phyloP scores from a whole-genome alignment of 2,888 invertebrate species.

The Drosophila anomalipes region DNA sequence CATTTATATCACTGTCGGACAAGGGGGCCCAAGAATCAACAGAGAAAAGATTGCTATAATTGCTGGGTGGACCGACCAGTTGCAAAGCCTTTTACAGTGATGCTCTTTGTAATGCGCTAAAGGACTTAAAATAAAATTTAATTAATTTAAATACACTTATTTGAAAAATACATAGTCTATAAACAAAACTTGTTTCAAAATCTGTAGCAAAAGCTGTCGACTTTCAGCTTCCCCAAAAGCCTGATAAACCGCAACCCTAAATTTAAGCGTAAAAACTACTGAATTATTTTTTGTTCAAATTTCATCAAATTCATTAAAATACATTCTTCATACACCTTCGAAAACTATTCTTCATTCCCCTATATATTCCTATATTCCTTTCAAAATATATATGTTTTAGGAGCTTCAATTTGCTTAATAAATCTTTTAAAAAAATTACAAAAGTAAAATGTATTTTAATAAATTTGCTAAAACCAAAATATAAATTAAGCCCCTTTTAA shows the following conservation, averaged over 20 bases:
- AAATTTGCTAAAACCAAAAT: neutral
- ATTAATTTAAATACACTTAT: neutral
- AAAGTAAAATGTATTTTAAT: neutral
- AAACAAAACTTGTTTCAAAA: neutral
- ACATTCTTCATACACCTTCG: neutral
- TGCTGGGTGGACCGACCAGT: constrained; percentile 40
- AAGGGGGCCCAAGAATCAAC: constrained; percentile 27
- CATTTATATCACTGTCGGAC: constrained; percentile 43
- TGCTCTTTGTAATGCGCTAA: too few species aligned
- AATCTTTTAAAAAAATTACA: neutral
- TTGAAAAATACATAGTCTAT: neutral
- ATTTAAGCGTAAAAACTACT: neutral
- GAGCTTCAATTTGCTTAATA: neutral
- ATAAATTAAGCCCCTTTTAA: neutral
- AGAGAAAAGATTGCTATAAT: constrained; percentile 39
- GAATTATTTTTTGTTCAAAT: neutral
- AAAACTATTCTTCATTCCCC: neutral
- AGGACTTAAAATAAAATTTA: too few species aligned
- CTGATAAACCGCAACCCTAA: neutral
- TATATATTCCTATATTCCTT: neutral
- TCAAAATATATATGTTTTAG: neutral
- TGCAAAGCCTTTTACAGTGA: neutral
- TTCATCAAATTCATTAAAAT: neutral
- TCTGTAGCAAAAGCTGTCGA: neutral
- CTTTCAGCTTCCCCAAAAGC: neutral